phyloP scores from a whole-genome alignment of 1,140 invertebrate genomes.

The Caenorhabditis remanei region DNA sequence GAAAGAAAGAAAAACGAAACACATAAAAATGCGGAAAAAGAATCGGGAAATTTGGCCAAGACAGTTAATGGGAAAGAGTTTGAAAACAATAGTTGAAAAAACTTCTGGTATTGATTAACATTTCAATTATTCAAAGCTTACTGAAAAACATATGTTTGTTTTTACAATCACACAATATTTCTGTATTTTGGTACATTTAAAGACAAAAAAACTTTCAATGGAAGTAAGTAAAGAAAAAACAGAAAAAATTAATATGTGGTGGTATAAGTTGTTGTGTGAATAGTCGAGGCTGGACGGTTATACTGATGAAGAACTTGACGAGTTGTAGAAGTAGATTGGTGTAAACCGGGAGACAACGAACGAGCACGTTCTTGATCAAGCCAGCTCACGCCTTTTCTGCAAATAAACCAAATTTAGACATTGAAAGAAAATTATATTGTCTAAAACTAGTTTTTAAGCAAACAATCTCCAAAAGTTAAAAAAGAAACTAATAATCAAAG shows the following conservation, averaged over 20 bases:
- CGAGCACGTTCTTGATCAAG: slow-evolving; percentile 63
- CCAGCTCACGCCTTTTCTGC: slow-evolving; percentile 62
- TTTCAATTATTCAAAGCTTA: neutral
- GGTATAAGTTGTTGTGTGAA: slow-evolving; percentile 42
- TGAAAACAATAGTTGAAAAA: no score
- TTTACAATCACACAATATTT: no score
- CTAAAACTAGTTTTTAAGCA: neutral
- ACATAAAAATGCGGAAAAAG: slow-evolving; percentile 5
- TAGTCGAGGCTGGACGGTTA: slow-evolving; percentile 36
- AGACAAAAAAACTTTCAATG: neutral
- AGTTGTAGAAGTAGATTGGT: slow-evolving; percentile 3
- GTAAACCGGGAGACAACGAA: slow-evolving; percentile 57
- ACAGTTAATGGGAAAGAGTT: neutral
- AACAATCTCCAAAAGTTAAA: neutral
- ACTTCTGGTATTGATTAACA: neutral
- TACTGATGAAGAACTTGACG: slow-evolving; percentile 40
- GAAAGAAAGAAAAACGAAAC: slow-evolving; percentile 30
- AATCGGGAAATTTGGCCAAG: neutral
- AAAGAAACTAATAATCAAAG: no score
- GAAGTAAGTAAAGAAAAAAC: neutral
- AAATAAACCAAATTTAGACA: slow-evolving; percentile 17
- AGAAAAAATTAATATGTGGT: slow-evolving; percentile 10
- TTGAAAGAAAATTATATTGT: neutral
- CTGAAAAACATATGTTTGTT: neutral
- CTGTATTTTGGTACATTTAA: neutral